Base-by-base conservation (phyloP, 37 sponge, comb jelly and placozoan genomes). In the Bolinopsis microptera region DNA sequence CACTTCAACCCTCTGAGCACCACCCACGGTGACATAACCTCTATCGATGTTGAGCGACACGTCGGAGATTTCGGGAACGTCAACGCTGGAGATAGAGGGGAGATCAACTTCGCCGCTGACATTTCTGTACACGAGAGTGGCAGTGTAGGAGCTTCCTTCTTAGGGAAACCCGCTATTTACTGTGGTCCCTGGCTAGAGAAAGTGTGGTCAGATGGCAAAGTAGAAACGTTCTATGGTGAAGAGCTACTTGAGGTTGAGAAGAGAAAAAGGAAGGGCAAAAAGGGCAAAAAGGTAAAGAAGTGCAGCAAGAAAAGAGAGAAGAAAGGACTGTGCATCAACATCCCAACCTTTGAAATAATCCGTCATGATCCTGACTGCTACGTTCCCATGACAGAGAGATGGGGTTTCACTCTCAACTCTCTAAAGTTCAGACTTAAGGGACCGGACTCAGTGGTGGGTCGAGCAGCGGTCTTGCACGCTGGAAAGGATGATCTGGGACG, bases 381-480 rank as follows among this genome's bases (percentile, higher is more conserved):
- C 37, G 1, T 16, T 1, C 80, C 80, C 0, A 32, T 35, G 1
- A 34, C 21, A 3, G 32, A 77, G 35, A 77, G 5, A 77, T 77
- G 5, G 9, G 18, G 33, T 1, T 3, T 32, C 1, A 35, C 37
- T 1, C 21, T 77, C 9, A 35, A 77, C 32, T 16, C 33, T 18
- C 80, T 36, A 27, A 77, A 77, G 80, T 77, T 77, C 33, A 1
- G 13, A 16, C 80, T 77, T 22, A 36, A 77, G 1, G 80, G 80
- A 16, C 35, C 28, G 21, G 37, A 77, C 37, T 77, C 80, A 2
- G 36, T 77, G 3, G 37, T 77, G 3, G 80, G 80, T 13, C 27
- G 80, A 77, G 80, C 80, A 32, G 37, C 33, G 21, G 80, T 77
- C n/a, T n/a, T n/a, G n/a, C n/a, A n/a, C n/a, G n/a, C n/a, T n/a